phyloP scores from a whole-genome alignment of 1,140 invertebrate species.

The Pachyrhynchus sulphureomaculatus region DNA sequence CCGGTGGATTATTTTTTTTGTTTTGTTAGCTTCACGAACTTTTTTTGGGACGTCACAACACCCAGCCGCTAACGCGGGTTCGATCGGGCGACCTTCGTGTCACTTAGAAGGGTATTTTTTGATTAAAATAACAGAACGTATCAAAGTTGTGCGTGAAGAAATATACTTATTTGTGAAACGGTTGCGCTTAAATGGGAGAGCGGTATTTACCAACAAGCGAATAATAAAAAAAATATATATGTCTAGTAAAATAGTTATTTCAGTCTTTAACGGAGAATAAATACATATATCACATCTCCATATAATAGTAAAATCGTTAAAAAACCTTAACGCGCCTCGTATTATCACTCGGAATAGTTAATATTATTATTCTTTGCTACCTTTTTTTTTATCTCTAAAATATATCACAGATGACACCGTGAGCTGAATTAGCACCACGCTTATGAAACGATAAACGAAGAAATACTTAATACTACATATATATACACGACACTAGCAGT shows the following conservation, averaged over 20 bases:
- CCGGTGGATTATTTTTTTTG: too few species aligned
- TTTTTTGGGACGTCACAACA: too few species aligned
- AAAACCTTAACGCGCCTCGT: constrained; percentile 34
- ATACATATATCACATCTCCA: constrained; percentile 51
- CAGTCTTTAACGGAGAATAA: constrained; percentile 49
- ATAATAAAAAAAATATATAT: constrained; percentile 42
- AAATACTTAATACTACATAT: constrained; percentile 50
- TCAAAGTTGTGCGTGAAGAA: too few species aligned
- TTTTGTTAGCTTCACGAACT: too few species aligned
- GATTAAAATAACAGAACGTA: too few species aligned
- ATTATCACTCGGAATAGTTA: constrained; percentile 48
- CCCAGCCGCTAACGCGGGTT: too few species aligned
- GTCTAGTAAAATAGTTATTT: constrained; percentile 46
- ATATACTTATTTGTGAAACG: too few species aligned
- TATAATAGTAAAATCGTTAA: constrained; percentile 38
- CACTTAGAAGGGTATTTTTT: too few species aligned
- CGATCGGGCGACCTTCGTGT: too few species aligned
- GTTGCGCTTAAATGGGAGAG: too few species aligned
- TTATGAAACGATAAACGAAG: constrained; percentile 49
- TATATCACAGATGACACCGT: constrained; percentile 51
- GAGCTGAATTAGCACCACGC: constrained; percentile 48
- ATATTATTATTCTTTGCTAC: constrained; percentile 49
- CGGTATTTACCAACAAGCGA: not conserved
- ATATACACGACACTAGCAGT: constrained; percentile 49
- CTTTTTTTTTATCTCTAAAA: constrained; percentile 47